Conservation (phyloP, 1,140 invertebrate species). For the Latrodectus geometricus region DNA sequence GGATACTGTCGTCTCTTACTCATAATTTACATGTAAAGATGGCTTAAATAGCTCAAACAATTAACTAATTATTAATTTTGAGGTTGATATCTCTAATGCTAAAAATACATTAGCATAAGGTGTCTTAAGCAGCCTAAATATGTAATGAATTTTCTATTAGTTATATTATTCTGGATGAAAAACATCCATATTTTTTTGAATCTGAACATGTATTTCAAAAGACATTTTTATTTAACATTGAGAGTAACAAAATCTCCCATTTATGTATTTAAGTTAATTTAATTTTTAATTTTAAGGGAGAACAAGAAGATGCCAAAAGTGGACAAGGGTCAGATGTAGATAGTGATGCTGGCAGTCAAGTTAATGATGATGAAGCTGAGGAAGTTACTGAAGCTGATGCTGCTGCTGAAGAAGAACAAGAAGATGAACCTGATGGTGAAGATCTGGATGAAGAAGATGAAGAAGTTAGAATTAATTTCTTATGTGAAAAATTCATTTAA, state of each 20-base stretch:
- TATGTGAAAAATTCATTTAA: too few relatives aligned
- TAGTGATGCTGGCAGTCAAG: constrained; percentile 63
- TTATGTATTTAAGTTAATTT: not conserved
- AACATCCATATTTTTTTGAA: not conserved
- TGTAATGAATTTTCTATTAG: too few relatives aligned
- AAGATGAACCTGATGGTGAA: constrained; percentile 62
- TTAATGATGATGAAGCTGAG: constrained; percentile 66
- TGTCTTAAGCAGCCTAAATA: too few relatives aligned
- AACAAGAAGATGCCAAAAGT: constrained; percentile 50
- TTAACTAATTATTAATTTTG: too few relatives aligned
- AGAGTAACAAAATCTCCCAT: not conserved
- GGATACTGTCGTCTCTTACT: too few relatives aligned
- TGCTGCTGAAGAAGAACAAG: constrained; percentile 67
- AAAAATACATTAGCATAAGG: too few relatives aligned
- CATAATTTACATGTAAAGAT: too few relatives aligned
- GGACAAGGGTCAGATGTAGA: constrained; percentile 48
- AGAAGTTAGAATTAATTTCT: constrained; percentile 1
- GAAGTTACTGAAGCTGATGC: constrained; percentile 67
- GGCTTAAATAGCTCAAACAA: too few relatives aligned
- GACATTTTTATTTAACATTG: not conserved
- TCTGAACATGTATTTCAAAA: not conserved
- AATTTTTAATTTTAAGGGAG: constrained; percentile 12
- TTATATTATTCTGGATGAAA: too few relatives aligned
- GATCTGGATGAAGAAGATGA: constrained; percentile 63
- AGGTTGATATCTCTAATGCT: too few relatives aligned